Evolutionary conservation across 1,140 invertebrate genomes (phyloP).

Genomic region (Parapsyche elsis): DNA sequence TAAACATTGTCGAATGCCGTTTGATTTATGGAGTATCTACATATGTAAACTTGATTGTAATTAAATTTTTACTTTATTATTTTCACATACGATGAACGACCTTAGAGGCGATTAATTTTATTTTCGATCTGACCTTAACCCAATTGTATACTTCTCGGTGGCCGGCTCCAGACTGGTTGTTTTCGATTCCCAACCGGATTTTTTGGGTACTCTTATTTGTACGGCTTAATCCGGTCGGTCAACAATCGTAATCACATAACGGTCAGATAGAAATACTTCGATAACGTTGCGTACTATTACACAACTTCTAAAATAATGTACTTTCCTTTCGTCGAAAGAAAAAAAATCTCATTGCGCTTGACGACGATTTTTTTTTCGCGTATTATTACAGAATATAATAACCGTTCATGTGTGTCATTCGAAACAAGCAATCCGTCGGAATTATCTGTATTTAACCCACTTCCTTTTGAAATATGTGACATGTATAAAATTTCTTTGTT

Average conservation of each 20-base stretch:
- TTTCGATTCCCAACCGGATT: slow-evolving; percentile 35
- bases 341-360: background rate
- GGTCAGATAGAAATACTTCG: slow-evolving; percentile 24
- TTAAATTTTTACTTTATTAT: too few relatives aligned
- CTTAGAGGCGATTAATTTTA: slow-evolving; percentile 20
- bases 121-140: slow-evolving; percentile 38
- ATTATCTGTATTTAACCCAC: slow-evolving; percentile 20
- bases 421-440: background rate
- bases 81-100: background rate
- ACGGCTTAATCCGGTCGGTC: slow-evolving; percentile 14
- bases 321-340: slow-evolving; percentile 5
- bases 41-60: too few relatives aligned
- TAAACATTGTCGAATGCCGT: too few relatives aligned
- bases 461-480: background rate
- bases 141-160: slow-evolving; percentile 20
- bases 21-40: too few relatives aligned
- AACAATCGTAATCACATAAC: slow-evolving; percentile 26
- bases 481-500: slow-evolving; percentile 30
- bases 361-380: background rate
- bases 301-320: slow-evolving; percentile 4
- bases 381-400: background rate
- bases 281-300: slow-evolving; percentile 15
- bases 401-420: too few relatives aligned
- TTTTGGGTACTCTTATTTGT: slow-evolving; percentile 21
- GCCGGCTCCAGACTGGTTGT: slow-evolving; percentile 20